Evolutionary conservation across 2,113 vertebrate genomes (phyloP).

Genomic region (Erythrocebus patas): DNA sequence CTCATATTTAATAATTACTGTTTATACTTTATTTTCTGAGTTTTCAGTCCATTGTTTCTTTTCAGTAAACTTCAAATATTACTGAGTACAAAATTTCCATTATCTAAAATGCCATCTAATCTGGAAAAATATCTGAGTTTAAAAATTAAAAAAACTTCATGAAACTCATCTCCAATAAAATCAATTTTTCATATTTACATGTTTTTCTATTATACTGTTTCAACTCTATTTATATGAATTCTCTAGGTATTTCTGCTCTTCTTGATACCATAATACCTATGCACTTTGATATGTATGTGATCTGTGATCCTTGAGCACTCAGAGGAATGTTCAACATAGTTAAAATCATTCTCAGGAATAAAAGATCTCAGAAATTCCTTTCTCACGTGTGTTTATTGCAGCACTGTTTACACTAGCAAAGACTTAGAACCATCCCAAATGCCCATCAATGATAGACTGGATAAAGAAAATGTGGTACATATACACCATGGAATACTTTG

Average conservation of each 20-base stretch:
- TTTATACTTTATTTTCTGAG: conserved; percentile 27
- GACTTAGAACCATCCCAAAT: too few relatives aligned
- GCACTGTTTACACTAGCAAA: too few relatives aligned
- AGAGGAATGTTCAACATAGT: neutral
- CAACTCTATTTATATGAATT: neutral
- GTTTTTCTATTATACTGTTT: neutral
- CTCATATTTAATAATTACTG: neutral
- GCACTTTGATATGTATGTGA: neutral
- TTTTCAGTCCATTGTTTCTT: neutral
- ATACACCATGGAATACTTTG: too few relatives aligned
- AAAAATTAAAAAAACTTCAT: neutral
- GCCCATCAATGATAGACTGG: too few relatives aligned
- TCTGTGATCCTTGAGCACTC: neutral
- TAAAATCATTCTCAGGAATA: neutral
- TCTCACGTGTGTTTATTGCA: too few relatives aligned
- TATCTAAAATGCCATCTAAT: neutral
- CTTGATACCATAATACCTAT: neutral
- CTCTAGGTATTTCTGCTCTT: neutral
- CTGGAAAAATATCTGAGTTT: neutral
- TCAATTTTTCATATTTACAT: neutral
- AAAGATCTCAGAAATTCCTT: neutral
- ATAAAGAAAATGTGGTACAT: too few relatives aligned
- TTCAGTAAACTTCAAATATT: neutral
- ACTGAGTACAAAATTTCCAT: neutral
- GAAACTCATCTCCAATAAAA: neutral